These are phyloP conservation scores for Cerceris ruficornis DNA, from an alignment of 2,888 invertebrate species.

Conservation along the genomic window DNA sequence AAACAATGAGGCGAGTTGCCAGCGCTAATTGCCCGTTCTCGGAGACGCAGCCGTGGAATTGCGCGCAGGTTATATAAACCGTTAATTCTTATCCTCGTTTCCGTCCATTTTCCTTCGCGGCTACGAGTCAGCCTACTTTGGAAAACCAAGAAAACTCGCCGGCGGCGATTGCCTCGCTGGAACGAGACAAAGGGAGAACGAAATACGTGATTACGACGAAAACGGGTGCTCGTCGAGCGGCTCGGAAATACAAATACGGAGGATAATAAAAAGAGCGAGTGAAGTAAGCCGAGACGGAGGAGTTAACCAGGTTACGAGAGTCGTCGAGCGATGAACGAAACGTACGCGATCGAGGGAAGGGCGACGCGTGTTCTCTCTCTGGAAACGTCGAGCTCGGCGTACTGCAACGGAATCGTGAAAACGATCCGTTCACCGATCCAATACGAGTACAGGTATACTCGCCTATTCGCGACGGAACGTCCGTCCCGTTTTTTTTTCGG, in stretches of 20 bases:
- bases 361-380: too few species aligned
- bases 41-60: constrained; percentile 38
- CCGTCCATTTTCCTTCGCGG: constrained; percentile 19
- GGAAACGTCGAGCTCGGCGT: too few species aligned
- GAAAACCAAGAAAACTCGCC: neutral
- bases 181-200: neutral
- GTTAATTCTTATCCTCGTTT: constrained; percentile 40
- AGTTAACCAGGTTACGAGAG: too few species aligned
- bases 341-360: too few species aligned
- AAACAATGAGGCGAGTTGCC: constrained; percentile 22
- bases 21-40: constrained; percentile 47
- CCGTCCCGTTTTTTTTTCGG: neutral
- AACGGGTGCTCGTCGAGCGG: too few species aligned
- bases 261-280: too few species aligned
- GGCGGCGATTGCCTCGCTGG: neutral
- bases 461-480: neutral
- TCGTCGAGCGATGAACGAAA: too few species aligned
- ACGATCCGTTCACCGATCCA: neutral
- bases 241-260: too few species aligned
- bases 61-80: constrained; percentile 54
- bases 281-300: too few species aligned
- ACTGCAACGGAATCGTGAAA: neutral
- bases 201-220: too few species aligned
- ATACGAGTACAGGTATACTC: neutral
- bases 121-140: neutral